Base-by-base conservation (phyloP, 1,140 invertebrate genomes). In the Ectropis grisescens region DNA sequence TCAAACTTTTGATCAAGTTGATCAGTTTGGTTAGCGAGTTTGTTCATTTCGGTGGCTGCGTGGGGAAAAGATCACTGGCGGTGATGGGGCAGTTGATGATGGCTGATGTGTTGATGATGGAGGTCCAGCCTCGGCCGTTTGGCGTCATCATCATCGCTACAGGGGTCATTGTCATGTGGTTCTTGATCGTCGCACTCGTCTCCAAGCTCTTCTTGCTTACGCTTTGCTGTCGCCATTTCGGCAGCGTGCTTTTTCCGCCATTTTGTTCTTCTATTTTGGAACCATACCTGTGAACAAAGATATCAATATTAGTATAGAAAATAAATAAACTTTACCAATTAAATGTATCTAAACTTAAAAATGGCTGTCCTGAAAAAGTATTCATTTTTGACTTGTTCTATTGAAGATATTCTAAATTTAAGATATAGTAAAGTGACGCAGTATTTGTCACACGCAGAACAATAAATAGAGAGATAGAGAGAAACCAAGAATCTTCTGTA, bases 241-340 rank as follows among this genome's bases (percentile, higher is more conserved):
- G 97, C 97, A 1, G 97, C 97, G 85, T 99, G 96, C 76, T 97
- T 97, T 88, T 99, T 99, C 60, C 98, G 86, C 97, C 97, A 99
- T 87, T 99, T 99, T 56, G 97, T 99, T 68, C 98, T 86, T 74
- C 98, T 88, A 82, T 99, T 99, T 85, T 99, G 98, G 85, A 99
- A 99, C 98, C 98, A 99, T 24, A 99, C 98, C 97, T 99, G 87
- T 24, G 87, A 30, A 26, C 10, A 29, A 36, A 47, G 31, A 41
- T 5, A 26, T 7, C 6, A 7, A 26, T 26, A n/a, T 26, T 26
- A 26, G 16, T n/a, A n/a, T n/a, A n/a, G n/a, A n/a, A n/a, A n/a
- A n/a, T n/a, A n/a, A n/a, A n/a, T n/a, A n/a, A n/a, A n/a, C n/a
- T n/a, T n/a, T n/a, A n/a, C n/a, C n/a, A n/a, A n/a, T n/a, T n/a